Base-by-base conservation (phyloP, 2,888 invertebrate species). In the Acleris holmiana region DNA sequence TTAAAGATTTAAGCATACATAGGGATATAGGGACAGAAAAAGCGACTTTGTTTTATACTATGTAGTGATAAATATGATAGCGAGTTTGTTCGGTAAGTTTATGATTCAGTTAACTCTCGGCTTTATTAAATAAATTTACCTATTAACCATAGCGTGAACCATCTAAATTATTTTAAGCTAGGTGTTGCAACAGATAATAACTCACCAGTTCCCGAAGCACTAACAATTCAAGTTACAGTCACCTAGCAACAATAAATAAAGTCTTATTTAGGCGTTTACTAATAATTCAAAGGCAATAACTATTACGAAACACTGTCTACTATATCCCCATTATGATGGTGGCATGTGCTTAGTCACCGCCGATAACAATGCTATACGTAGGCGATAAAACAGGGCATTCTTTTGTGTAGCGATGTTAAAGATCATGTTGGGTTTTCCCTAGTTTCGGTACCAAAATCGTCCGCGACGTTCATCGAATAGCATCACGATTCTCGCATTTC, bases 401-500 rank as follows among this genome's bases (percentile, higher is more conserved):
- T 58, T 54, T 54, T 49, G 58, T 64, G 21, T 54, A 58, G 51
- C 53, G 41, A 64, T 48, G 58, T 59, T 55, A 23, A 50, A 25
- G 23, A 15, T 44, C 55, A 74, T 67, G 68, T 80, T 68, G 85
- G 87, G 72, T 87, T 89, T 84, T 83, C 89, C 87, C 79, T 61
- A 73, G 75, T 76, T 82, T 80, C 72, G 78, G 73, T 74, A 76
- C 83, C 81, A 79, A 88, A 89, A 81, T 71, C 62, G 47, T 54
- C 76, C 74, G 79, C 73, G 74, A 76, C 80, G 77, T 75, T 74
- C 73, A 73, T 74, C 75, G 78, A 82, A 83, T 77, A 77, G 73
- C 77, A 85, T 88, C 91, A 90, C 90, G 91, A 91, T 79, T 88
- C 80, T 68, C 68, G 80, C 91, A 89, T 90, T 91, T 91, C 88